Evolutionary conservation across 2,888 invertebrate species (phyloP).

Genomic region (Meganola albula): DNA sequence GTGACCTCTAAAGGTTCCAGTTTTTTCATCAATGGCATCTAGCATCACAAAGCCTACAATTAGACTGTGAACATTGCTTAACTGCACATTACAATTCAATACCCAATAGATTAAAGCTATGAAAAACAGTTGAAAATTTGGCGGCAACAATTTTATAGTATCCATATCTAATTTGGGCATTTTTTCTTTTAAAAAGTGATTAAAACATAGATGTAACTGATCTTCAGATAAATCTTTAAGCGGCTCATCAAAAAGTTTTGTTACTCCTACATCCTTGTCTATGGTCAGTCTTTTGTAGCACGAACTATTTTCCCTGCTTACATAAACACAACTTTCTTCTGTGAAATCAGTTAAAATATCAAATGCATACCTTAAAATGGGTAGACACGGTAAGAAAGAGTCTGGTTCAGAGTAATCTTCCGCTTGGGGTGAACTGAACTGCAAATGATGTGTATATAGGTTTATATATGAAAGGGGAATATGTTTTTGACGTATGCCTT

Average conservation of each 20-base stretch:
- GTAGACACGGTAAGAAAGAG: constrained; percentile 77
- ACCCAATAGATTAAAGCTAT: constrained; percentile 80
- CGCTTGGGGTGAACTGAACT: constrained; percentile 83
- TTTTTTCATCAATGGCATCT: constrained; percentile 76
- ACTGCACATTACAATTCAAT: constrained; percentile 51
- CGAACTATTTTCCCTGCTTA: constrained; percentile 50
- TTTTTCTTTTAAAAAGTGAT: constrained; percentile 63
- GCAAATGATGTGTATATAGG: constrained; percentile 79
- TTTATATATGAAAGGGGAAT: constrained; percentile 84
- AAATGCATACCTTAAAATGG: constrained; percentile 80
- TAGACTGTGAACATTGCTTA: constrained; percentile 75
- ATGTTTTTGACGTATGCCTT: constrained; percentile 77
- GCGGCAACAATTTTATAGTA: constrained; percentile 65
- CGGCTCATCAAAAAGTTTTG: constrained; percentile 36
- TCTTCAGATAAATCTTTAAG: constrained; percentile 43
- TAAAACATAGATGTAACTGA: constrained; percentile 54
- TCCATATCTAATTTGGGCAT: constrained; percentile 50
- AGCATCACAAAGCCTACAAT: constrained; percentile 77
- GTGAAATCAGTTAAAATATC: constrained; percentile 62
- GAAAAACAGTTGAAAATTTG: constrained; percentile 78
- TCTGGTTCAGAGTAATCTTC: constrained; percentile 81
- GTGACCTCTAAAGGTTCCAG: constrained; percentile 73
- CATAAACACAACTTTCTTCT: constrained; percentile 50
- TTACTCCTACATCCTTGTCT: constrained; percentile 37
- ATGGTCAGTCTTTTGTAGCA: constrained; percentile 48